Conservation (phyloP, 1,140 invertebrate species). For the Danaus plexippus region DNA sequence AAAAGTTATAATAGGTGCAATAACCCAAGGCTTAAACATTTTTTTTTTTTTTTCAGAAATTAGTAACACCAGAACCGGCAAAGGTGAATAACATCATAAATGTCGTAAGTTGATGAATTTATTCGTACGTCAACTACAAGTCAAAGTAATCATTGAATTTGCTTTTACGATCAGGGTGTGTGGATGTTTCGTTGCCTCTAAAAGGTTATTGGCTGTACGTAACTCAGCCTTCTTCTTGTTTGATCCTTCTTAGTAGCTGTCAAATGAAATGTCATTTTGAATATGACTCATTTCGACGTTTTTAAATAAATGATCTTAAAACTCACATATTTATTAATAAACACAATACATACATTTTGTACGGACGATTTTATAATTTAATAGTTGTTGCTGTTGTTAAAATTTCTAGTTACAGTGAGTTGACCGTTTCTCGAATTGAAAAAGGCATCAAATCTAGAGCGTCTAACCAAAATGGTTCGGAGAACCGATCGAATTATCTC, state of each 20-base stretch:
- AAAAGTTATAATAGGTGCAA: too few relatives aligned
- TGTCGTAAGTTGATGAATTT: conserved; percentile 27
- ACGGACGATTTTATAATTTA: too few relatives aligned
- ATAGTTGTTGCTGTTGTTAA: too few relatives aligned
- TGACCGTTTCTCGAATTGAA: conserved; percentile 1
- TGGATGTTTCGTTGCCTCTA: conserved; percentile 17
- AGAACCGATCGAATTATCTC: conserved; percentile 64
- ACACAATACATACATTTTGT: too few relatives aligned
- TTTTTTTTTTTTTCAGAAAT: too few relatives aligned
- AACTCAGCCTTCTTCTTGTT: conserved; percentile 19
- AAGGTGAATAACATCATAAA: conserved; percentile 24
- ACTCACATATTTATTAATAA: too few relatives aligned
- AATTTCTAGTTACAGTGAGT: too few relatives aligned
- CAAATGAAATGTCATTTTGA: conserved; percentile 1
- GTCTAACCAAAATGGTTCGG: conserved; percentile 43
- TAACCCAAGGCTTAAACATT: too few relatives aligned
- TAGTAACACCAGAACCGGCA: conserved; percentile 1
- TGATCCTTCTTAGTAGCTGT: conserved; percentile 18
- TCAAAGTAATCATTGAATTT: conserved; percentile 27
- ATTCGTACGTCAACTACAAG: conserved; percentile 23
- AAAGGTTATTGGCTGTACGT: conserved; percentile 23
- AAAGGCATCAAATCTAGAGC: conserved; percentile 8
- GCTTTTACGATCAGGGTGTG: conserved; percentile 29
- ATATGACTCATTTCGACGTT: too few relatives aligned
- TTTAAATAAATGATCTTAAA: too few relatives aligned